Conservation (phyloP, 2,888 invertebrate species). For the Timema cristinae region DNA sequence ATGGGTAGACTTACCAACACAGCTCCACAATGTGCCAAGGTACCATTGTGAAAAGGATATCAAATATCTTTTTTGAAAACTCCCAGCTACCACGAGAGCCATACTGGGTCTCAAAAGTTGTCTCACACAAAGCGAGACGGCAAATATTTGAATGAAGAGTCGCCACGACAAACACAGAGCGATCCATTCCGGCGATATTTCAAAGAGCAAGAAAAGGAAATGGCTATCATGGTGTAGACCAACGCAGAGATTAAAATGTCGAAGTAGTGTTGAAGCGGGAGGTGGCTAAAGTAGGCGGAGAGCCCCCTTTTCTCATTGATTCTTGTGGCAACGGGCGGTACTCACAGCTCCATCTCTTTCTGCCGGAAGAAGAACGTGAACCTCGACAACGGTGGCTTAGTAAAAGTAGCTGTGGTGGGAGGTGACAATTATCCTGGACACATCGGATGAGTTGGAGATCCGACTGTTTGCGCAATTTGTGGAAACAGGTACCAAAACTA, state of each 20-base stretch:
- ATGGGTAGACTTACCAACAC: conserved; percentile 82
- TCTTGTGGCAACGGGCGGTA: conserved; percentile 80
- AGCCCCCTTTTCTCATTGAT: conserved; percentile 61
- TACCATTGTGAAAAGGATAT: conserved; percentile 74
- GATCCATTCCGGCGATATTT: conserved; percentile 40
- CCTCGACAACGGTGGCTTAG: conserved; percentile 76
- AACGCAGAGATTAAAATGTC: conserved; percentile 79
- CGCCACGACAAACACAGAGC: conserved; percentile 53
- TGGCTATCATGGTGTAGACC: conserved; percentile 47
- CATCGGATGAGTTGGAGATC: conserved; percentile 77
- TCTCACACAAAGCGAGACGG: conserved; percentile 40
- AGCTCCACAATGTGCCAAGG: conserved; percentile 84
- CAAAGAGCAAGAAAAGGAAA: conserved; percentile 40
- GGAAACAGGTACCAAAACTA: conserved; percentile 65
- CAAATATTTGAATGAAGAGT: conserved; percentile 44
- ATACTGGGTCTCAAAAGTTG: conserved; percentile 25
- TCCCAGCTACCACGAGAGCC: conserved; percentile 16
- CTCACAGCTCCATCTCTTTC: conserved; percentile 70
- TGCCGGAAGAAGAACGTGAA: conserved; percentile 81
- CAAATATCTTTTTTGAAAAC: conserved; percentile 38
- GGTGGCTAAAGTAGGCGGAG: conserved; percentile 79
- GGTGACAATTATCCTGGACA: conserved; percentile 69
- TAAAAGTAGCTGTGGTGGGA: conserved; percentile 79
- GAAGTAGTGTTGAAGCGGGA: conserved; percentile 85
- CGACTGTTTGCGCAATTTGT: conserved; percentile 80